Percentiles rank a stretch among this genome's conserved stretches.
Conservation (phyloP, 2,888 invertebrate genomes). For the Glyphotaelius pellucidus region DNA sequence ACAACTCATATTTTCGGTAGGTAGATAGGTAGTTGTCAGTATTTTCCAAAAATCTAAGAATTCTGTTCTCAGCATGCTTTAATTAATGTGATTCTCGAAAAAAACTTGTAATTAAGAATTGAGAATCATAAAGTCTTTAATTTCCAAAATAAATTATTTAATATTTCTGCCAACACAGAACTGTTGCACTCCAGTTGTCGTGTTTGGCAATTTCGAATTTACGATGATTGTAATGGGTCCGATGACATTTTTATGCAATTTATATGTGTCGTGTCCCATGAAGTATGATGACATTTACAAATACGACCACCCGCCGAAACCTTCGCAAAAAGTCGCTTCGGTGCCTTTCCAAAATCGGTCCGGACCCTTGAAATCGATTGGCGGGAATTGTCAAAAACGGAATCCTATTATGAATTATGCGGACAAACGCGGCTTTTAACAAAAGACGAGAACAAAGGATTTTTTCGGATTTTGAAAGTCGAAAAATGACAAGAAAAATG, state of each 20-base stretch:
- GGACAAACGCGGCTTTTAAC: conserved; percentile 55
- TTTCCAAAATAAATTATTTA: not conserved
- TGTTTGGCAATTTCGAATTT: conserved; percentile 54
- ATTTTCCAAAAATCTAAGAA: no score
- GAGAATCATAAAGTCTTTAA: not conserved
- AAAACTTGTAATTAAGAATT: no score
- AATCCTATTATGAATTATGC: conserved; percentile 60
- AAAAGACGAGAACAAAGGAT: conserved; percentile 43
- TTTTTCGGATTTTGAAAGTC: not conserved
- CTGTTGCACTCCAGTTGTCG: not conserved
- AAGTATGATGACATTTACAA: conserved; percentile 64
- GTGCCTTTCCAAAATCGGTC: conserved; percentile 13
- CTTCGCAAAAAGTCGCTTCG: conserved; percentile 51
- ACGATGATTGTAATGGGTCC: conserved; percentile 56
- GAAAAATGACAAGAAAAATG: conserved; percentile 42
- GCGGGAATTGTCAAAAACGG: conserved; percentile 58
- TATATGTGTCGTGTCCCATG: conserved; percentile 54
- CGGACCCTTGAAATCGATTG: conserved; percentile 48
- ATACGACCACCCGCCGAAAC: conserved; percentile 64
- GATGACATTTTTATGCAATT: conserved; percentile 66
- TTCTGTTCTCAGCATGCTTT: no score
- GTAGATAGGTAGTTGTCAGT: no score
- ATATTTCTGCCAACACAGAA: not conserved
- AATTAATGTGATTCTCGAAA: no score
- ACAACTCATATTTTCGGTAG: no score